Evolutionary conservation across 2,113 vertebrate genomes (phyloP).

Genomic region (Xenopus tropicalis): DNA sequence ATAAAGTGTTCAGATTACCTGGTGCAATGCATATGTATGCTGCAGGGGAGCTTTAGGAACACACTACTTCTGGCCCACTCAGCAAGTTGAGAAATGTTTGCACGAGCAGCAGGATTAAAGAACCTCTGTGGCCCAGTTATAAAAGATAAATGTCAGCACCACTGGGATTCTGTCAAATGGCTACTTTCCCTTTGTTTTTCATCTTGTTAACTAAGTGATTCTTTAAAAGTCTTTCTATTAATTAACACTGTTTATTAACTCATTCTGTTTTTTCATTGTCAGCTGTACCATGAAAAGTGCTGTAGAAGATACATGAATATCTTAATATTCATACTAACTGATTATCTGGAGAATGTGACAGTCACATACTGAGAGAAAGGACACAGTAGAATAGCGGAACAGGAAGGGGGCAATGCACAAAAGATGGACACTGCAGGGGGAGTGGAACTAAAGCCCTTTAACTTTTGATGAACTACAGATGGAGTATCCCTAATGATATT

Average conservation of each 20-base stretch:
- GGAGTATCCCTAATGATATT: too few species aligned
- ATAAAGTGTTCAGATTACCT: too few species aligned
- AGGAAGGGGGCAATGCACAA: too few species aligned
- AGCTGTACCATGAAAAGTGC: not conserved
- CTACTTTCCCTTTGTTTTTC: conserved; percentile 20
- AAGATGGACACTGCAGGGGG: too few species aligned
- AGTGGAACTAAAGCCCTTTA: too few species aligned
- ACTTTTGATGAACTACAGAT: too few species aligned
- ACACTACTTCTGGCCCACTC: conserved; percentile 24
- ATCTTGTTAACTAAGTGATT: conserved; percentile 44
- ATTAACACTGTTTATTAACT: conserved; percentile 37
- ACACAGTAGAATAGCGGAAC: too few species aligned
- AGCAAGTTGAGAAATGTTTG: conserved; percentile 41
- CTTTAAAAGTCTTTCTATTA: conserved; percentile 41
- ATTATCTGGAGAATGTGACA: too few species aligned
- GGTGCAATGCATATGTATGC: too few species aligned
- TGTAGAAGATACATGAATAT: not conserved
- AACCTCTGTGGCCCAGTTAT: conserved; percentile 42
- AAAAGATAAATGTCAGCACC: conserved; percentile 45
- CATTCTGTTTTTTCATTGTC: not conserved
- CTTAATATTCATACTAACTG: not conserved
- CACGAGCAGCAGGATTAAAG: conserved; percentile 22
- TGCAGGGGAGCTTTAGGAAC: not conserved
- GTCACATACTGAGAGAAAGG: too few species aligned
- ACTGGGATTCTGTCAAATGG: conserved; percentile 32